Percentiles rank a stretch among this genome's conserved stretches.
Evolutionary conservation across 2,888 invertebrate genomes (phyloP).

Genomic region (Temnothorax ravouxi): DNA sequence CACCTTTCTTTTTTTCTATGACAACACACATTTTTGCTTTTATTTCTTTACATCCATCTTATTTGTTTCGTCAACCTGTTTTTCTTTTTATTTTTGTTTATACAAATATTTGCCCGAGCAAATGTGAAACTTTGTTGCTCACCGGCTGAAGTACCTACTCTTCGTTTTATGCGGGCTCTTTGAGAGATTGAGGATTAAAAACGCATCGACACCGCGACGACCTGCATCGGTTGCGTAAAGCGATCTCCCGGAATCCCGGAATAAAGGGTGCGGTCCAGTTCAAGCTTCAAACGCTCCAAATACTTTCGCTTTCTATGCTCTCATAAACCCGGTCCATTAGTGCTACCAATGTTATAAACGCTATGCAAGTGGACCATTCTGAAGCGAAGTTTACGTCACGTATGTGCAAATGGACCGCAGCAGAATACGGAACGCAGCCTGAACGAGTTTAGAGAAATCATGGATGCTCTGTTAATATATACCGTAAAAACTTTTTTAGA

Average conservation of each 20-base stretch:
- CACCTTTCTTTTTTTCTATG: too few species aligned
- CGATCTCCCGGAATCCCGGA: slow-evolving; percentile 31
- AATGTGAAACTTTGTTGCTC: not conserved
- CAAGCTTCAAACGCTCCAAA: too few species aligned
- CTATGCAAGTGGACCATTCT: too few species aligned
- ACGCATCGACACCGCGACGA: slow-evolving; percentile 3
- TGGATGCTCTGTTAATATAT: too few species aligned
- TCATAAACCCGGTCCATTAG: too few species aligned
- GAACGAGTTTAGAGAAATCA: too few species aligned
- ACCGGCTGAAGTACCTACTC: not conserved
- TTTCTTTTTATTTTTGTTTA: not conserved
- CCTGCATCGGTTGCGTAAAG: slow-evolving; percentile 27
- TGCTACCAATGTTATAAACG: too few species aligned
- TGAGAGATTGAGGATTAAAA: slow-evolving; percentile 36
- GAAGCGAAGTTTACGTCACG: too few species aligned
- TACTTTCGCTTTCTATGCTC: too few species aligned
- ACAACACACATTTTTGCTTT: not conserved
- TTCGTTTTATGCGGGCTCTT: not conserved
- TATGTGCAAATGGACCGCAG: too few species aligned
- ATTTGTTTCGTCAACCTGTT: not conserved
- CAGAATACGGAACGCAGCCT: too few species aligned
- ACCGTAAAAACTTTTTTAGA: too few species aligned
- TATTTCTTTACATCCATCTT: not conserved
- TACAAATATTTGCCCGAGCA: not conserved
- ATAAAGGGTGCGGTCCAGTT: slow-evolving; percentile 15